These are phyloP conservation scores for Molossus alvarezi DNA, from an alignment of 2,797 vertebrate genomes.

Conservation along the genomic window DNA sequence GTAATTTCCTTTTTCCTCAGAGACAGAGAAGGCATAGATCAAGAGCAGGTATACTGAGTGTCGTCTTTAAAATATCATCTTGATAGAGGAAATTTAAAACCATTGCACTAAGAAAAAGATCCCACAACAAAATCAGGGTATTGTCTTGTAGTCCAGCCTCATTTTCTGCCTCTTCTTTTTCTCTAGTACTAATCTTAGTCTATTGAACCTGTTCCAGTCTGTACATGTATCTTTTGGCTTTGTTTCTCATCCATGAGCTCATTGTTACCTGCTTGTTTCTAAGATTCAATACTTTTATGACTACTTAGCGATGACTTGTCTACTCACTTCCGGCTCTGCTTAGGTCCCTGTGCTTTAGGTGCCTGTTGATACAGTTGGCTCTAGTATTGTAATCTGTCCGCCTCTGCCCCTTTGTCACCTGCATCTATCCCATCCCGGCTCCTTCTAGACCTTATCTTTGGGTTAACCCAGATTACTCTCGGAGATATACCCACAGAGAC, in stretches of 20 bases:
- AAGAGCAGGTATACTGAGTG: neutral
- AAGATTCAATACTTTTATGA: neutral
- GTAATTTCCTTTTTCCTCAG: neutral
- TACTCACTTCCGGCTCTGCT: neutral
- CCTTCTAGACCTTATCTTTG: neutral
- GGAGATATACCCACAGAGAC: neutral
- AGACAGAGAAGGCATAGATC: neutral
- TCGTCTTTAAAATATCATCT: conserved; percentile 2
- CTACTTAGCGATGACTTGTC: neutral
- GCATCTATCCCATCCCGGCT: neutral
- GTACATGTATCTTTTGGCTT: neutral
- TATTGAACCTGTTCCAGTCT: neutral
- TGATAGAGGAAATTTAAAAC: neutral
- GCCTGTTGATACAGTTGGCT: neutral
- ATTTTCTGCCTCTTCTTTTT: neutral
- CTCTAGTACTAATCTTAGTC: neutral
- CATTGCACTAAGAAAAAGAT: neutral
- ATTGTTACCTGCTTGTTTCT: neutral
- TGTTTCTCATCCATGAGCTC: neutral
- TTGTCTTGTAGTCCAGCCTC: neutral
- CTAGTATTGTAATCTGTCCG: neutral
- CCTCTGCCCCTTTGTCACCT: neutral
- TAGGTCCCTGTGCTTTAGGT: neutral
- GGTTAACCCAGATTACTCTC: neutral
- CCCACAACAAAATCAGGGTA: neutral